These are phyloP conservation scores for Brienomyrus longianalis DNA, from an alignment of 2,113 vertebrate genomes.

Conservation along the genomic window DNA sequence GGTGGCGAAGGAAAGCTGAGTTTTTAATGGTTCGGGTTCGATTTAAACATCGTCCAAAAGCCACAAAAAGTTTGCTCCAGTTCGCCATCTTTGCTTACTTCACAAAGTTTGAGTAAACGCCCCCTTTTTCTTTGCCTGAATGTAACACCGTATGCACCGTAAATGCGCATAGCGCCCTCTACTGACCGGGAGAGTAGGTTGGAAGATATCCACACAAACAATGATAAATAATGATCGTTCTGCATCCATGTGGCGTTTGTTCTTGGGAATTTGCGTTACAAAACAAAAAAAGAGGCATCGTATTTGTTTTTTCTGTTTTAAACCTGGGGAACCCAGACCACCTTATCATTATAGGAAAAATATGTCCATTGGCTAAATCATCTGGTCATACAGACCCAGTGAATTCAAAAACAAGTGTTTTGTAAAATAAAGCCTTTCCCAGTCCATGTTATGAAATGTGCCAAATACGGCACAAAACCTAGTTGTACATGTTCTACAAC, in stretches of 20 bases:
- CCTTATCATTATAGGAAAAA: too few relatives aligned
- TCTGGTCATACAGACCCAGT: too few relatives aligned
- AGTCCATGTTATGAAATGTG: too few relatives aligned
- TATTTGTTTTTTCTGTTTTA: background rate
- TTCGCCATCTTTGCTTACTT: constrained; percentile 30
- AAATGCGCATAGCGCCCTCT: background rate
- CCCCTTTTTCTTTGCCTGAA: background rate
- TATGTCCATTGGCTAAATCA: too few relatives aligned
- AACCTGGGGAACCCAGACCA: too few relatives aligned
- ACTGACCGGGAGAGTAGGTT: background rate
- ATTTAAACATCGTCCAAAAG: constrained; percentile 18
- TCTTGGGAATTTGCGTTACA: too few relatives aligned
- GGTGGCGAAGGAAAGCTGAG: background rate
- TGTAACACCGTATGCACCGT: background rate
- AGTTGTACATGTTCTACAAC: too few relatives aligned
- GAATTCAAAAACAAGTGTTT: too few relatives aligned
- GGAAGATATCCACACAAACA: background rate
- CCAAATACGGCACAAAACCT: too few relatives aligned
- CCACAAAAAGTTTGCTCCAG: constrained; percentile 26
- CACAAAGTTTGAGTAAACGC: background rate
- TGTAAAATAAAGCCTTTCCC: too few relatives aligned
- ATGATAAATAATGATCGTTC: background rate
- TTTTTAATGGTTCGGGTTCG: constrained; percentile 9
- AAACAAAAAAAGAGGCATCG: too few relatives aligned
- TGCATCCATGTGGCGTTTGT: background rate